These are phyloP conservation scores for Zosterops pallidus DNA, from an alignment of 2,113 vertebrate species.

Conservation along the genomic window DNA sequence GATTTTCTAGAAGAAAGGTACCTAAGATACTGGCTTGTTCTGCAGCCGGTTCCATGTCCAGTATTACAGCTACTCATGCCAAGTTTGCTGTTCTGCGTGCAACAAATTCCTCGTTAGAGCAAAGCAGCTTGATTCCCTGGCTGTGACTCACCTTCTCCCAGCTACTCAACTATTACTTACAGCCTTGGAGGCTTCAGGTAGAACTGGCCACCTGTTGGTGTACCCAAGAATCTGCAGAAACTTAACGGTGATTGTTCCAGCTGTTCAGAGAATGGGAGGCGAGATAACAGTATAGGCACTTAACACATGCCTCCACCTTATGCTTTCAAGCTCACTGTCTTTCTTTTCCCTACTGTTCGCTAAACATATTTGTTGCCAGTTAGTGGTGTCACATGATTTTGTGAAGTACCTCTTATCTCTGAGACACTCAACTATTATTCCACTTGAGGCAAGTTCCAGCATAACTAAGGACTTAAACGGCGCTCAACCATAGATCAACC, in stretches of 20 bases:
- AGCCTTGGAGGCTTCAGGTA: neutral
- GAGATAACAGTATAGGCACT: neutral
- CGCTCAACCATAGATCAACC: neutral
- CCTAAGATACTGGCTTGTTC: neutral
- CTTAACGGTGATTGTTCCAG: neutral
- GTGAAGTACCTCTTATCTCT: neutral
- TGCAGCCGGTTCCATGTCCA: accelerated
- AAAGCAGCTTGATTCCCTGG: neutral
- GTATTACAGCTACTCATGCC: neutral
- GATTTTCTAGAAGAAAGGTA: neutral
- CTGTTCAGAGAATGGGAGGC: neutral
- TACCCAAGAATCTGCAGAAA: neutral
- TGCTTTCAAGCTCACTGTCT: neutral
- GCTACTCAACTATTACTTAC: neutral
- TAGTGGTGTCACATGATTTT: neutral
- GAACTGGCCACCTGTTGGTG: neutral
- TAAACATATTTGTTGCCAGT: neutral
- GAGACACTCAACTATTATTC: neutral
- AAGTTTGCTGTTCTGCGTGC: neutral
- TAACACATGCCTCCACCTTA: neutral
- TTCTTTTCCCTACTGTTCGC: neutral
- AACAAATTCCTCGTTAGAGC: neutral
- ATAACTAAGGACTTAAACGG: neutral
- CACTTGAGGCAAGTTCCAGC: neutral
- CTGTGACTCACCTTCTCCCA: neutral